These are phyloP conservation scores for Nowickia ferox DNA, from an alignment of 2,888 invertebrate genomes.

Conservation along the genomic window DNA sequence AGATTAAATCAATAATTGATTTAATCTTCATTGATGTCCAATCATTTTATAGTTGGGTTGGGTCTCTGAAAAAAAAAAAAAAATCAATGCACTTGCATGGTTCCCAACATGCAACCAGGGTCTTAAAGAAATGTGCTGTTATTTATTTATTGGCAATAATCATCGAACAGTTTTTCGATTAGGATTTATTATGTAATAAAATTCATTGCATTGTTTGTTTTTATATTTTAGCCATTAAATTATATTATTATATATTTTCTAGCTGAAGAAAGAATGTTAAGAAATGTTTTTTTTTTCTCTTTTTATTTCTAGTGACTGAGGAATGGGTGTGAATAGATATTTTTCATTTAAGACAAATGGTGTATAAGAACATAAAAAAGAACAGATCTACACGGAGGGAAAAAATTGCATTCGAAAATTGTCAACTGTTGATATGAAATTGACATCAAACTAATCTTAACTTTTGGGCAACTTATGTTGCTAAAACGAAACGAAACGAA, in stretches of 20 bases:
- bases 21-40: not conserved
- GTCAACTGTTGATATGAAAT: too few relatives aligned
- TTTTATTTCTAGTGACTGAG: too few relatives aligned
- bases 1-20: constrained; percentile 3
- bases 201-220: not conserved
- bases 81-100: too few relatives aligned
- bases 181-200: constrained; percentile 1
- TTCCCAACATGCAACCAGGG: not conserved
- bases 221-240: not conserved
- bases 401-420: too few relatives aligned
- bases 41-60: not conserved
- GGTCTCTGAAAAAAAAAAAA: not conserved
- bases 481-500: too few relatives aligned
- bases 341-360: too few relatives aligned
- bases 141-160: not conserved
- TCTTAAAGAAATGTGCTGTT: not conserved
- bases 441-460: too few relatives aligned
- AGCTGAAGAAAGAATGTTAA: not conserved
- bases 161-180: not conserved
- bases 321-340: too few relatives aligned
- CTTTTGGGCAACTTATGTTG: too few relatives aligned
- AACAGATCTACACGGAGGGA: too few relatives aligned
- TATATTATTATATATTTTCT: not conserved
- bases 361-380: too few relatives aligned
- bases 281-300: too few relatives aligned